Conservation (phyloP, 2,797 vertebrate species). For the Miichthys miiuy region DNA sequence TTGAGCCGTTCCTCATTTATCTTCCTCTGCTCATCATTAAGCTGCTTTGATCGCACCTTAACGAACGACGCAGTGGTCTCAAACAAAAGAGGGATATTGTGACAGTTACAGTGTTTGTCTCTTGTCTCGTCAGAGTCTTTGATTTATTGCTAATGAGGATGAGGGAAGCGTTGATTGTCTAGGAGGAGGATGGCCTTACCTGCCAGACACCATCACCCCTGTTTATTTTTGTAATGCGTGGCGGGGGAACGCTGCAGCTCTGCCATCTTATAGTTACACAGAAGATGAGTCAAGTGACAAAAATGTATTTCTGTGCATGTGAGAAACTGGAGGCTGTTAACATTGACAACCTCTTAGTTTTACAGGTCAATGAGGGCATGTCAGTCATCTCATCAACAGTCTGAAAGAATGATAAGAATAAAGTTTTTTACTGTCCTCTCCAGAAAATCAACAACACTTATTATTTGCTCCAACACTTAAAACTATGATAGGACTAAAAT, state of each 20-base stretch:
- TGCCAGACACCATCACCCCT: neutral
- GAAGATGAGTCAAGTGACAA: constrained; percentile 8
- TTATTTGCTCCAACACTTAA: neutral
- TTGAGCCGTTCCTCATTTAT: constrained; percentile 60
- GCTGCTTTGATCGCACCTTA: constrained; percentile 72
- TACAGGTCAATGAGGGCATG: neutral
- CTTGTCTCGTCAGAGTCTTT: constrained; percentile 52
- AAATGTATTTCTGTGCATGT: neutral
- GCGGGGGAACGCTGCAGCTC: neutral
- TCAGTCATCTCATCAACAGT: neutral
- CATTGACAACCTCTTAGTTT: neutral
- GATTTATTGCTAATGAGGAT: constrained; percentile 63
- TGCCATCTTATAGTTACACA: neutral
- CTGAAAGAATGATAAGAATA: neutral
- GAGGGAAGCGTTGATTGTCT: constrained; percentile 51
- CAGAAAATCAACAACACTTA: neutral
- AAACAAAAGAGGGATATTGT: constrained; percentile 67
- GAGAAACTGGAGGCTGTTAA: neutral
- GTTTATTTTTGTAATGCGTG: neutral
- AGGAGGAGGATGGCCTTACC: constrained; percentile 32
- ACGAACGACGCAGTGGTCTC: constrained; percentile 33
- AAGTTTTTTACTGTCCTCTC: neutral
- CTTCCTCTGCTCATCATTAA: constrained; percentile 69
- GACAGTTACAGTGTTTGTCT: constrained; percentile 52
- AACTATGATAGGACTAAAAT: no score